A percentile compares a stretch with the other conserved stretches of the same genome.
These are phyloP conservation scores for Carterocephalus palaemon DNA, from an alignment of 2,888 invertebrate species.

Conservation along the genomic window DNA sequence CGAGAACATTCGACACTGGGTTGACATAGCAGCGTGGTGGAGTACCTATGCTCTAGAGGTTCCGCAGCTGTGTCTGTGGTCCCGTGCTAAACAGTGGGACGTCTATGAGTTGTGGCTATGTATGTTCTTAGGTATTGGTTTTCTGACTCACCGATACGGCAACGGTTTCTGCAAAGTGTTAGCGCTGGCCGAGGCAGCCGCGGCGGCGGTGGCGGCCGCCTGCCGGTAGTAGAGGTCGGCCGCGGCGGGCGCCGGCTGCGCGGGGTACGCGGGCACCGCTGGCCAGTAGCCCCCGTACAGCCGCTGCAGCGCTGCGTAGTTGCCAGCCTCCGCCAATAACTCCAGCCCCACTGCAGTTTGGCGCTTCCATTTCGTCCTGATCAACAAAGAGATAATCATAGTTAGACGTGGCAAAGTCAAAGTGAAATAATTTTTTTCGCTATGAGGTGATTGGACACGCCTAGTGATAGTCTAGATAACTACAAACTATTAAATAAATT, in stretches of 20 bases:
- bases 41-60: no score
- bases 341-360: slow-evolving; percentile 99
- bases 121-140: no score
- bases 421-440: no score
- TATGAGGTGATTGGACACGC: no score
- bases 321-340: slow-evolving; percentile 97
- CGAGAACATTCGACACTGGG: no score
- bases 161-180: slow-evolving; percentile 92
- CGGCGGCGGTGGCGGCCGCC: slow-evolving; percentile 85
- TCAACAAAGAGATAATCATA: slow-evolving; percentile 28
- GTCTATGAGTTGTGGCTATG: no score
- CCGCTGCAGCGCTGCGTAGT: slow-evolving; percentile 98
- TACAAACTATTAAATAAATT: no score
- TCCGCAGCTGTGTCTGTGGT: no score
- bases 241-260: slow-evolving; percentile 83
- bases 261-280: slow-evolving; percentile 83
- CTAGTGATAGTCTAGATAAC: no score
- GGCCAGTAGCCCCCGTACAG: slow-evolving; percentile 90
- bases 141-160: slow-evolving; percentile 82
- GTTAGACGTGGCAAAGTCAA: no score
- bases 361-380: slow-evolving; percentile 99
- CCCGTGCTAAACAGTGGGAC: no score
- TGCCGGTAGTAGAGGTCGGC: slow-evolving; percentile 91
- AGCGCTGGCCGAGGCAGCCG: slow-evolving; percentile 78
- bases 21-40: no score